These are phyloP conservation scores for Arctia plantaginis DNA, from an alignment of 2,888 invertebrate species.

Conservation along the genomic window DNA sequence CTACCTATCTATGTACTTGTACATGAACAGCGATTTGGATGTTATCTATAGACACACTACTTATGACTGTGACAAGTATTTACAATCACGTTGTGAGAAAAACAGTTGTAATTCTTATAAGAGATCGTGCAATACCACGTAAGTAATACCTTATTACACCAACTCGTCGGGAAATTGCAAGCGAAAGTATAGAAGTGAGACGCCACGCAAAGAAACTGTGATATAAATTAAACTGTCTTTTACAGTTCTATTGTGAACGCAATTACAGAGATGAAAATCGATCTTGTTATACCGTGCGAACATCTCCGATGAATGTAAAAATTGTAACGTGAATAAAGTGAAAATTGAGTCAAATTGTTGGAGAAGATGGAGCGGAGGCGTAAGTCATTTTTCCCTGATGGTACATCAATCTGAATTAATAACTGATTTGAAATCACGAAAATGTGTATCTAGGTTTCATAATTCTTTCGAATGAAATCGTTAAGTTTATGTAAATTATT, in stretches of 20 bases:
- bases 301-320: slow-evolving; percentile 46
- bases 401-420: neutral
- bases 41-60: neutral
- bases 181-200: slow-evolving; percentile 43
- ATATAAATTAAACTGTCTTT: slow-evolving; percentile 24
- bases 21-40: neutral
- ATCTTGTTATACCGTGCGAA: slow-evolving; percentile 61
- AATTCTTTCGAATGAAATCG: neutral
- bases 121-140: slow-evolving; percentile 1
- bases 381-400: neutral
- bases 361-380: slow-evolving; percentile 32
- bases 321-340: slow-evolving; percentile 62
- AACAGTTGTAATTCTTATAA: neutral
- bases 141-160: slow-evolving; percentile 18
- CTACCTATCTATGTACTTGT: neutral
- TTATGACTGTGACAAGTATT: neutral
- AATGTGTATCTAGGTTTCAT: neutral
- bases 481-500: too few relatives aligned
- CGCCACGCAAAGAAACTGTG: slow-evolving; percentile 32
- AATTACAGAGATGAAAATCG: slow-evolving; percentile 54
- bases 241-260: slow-evolving; percentile 39
- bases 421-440: neutral
- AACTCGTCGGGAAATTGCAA: slow-evolving; percentile 15
- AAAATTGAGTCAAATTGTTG: slow-evolving; percentile 51
- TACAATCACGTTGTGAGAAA: neutral